Conservation (phyloP, 2,888 invertebrate species). For the Trisateles emortualis region DNA sequence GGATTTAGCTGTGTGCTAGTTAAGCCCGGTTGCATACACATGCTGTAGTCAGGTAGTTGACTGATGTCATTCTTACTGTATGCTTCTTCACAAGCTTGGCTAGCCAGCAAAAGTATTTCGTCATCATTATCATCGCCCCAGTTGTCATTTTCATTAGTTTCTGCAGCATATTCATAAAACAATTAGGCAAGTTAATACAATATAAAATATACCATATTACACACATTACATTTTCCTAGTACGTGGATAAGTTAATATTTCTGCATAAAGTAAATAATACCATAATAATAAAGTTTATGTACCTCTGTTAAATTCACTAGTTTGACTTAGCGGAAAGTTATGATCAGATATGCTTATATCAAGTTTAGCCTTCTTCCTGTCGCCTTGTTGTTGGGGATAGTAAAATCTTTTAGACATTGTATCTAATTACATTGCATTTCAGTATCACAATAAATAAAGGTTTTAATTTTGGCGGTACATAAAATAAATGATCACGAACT, state of each 20-base stretch:
- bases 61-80: constrained; percentile 58
- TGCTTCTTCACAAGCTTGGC: constrained; percentile 79
- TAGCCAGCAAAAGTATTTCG: constrained; percentile 78
- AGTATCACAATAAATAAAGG: constrained; percentile 23
- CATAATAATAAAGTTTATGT: constrained; percentile 25
- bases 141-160: constrained; percentile 52
- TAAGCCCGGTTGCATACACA: constrained; percentile 72
- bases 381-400: constrained; percentile 67
- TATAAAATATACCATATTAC: too few relatives aligned
- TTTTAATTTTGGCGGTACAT: constrained; percentile 52
- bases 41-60: constrained; percentile 70
- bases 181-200: too few relatives aligned
- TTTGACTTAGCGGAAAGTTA: constrained; percentile 81
- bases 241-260: too few relatives aligned
- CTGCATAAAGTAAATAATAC: not conserved
- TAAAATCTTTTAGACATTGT: constrained; percentile 77
- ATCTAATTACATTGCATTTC: constrained; percentile 18
- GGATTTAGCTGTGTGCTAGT: constrained; percentile 73
- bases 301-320: constrained; percentile 63
- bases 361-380: constrained; percentile 77
- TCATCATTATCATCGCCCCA: constrained; percentile 84
- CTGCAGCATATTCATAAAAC: constrained; percentile 39
- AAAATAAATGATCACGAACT: not conserved
- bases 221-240: too few relatives aligned
- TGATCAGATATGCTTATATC: constrained; percentile 76